Percentiles rank a stretch among this genome's conserved stretches.
phyloP scores from a whole-genome alignment of 2,113 vertebrate species.

The Ranitomeya imitator region DNA sequence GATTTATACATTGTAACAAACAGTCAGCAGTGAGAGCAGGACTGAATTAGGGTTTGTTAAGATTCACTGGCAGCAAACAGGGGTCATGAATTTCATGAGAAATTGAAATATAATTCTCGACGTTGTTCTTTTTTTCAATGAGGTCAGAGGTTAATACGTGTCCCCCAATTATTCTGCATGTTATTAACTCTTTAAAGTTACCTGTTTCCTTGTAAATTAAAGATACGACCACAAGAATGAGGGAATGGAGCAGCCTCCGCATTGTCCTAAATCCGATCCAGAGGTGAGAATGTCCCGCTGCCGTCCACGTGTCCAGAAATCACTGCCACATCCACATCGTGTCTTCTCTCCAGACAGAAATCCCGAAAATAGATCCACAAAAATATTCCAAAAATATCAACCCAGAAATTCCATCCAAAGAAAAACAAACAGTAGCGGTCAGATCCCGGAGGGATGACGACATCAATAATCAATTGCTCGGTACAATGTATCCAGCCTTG shows the following conservation, averaged over 20 bases:
- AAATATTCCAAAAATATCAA: neutral
- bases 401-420: neutral
- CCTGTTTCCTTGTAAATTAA: conserved; percentile 27
- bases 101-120: neutral
- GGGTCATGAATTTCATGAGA: neutral
- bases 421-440: neutral
- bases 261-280: conserved; percentile 24
- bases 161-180: neutral
- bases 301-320: conserved; percentile 14
- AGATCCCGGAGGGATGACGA: neutral
- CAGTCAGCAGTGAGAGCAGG: neutral
- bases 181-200: neutral
- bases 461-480: neutral
- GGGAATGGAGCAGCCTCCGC: conserved; percentile 1
- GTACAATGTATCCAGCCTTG: neutral
- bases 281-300: neutral
- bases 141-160: neutral
- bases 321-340: neutral
- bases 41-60: accelerated
- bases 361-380: neutral
- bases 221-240: neutral
- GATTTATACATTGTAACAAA: neutral
- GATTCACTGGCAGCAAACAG: neutral
- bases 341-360: neutral
- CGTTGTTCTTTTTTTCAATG: neutral